Percentiles rank a stretch among this genome's conserved stretches.
Evolutionary conservation across 2,888 invertebrate species (phyloP).

Genomic region (Perizoma flavofasciatum): DNA sequence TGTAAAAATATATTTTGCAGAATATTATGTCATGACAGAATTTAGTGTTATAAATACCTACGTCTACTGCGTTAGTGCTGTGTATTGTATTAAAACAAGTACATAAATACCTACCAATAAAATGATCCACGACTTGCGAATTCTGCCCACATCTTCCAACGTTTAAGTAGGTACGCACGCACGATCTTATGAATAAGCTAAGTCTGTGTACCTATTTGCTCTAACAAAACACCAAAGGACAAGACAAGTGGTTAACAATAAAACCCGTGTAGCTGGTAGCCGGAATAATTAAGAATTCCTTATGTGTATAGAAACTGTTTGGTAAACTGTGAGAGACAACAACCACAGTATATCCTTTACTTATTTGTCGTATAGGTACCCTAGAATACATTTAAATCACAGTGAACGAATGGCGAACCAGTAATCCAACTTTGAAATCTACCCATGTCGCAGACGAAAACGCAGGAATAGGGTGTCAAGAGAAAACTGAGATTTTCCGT

Average conservation of each 20-base stretch:
- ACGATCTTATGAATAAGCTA: conserved; percentile 26
- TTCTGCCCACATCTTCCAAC: conserved; percentile 16
- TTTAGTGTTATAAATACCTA: too few relatives aligned
- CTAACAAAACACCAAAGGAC: conserved; percentile 17
- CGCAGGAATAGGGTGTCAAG: too few relatives aligned
- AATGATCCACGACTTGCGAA: conserved; percentile 20
- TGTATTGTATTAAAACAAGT: too few relatives aligned
- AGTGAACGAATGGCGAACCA: not conserved
- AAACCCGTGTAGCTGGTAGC: conserved; percentile 16
- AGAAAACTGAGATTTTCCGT: too few relatives aligned
- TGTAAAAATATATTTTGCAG: too few relatives aligned
- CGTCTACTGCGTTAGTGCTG: too few relatives aligned
- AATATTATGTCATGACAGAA: too few relatives aligned
- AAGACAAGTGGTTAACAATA: conserved; percentile 19
- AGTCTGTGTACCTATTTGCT: conserved; percentile 13
- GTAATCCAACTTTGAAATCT: not conserved
- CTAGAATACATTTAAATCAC: conserved; percentile 6
- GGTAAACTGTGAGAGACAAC: conserved; percentile 13
- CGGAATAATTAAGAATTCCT: conserved; percentile 5
- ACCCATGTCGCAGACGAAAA: not conserved
- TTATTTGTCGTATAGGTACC: conserved; percentile 16
- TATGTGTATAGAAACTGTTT: conserved; percentile 6
- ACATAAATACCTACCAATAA: conserved; percentile 1
- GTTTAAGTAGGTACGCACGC: not conserved
- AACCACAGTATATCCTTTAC: conserved; percentile 23